Base-by-base conservation (phyloP, 2,888 invertebrate species). In the Metellina segmentata region DNA sequence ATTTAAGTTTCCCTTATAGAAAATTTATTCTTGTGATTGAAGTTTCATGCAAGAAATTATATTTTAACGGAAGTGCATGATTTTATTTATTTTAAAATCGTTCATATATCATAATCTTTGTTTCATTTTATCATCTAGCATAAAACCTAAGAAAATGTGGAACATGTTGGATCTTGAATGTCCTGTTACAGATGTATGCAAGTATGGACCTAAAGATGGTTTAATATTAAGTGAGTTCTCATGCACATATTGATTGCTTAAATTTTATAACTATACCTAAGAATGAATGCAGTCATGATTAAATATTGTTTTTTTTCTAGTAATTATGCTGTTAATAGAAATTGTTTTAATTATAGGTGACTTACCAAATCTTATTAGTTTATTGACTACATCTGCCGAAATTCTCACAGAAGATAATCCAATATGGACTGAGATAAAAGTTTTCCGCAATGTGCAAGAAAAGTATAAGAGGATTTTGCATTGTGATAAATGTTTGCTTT, bases 391-490 rank as follows among this genome's bases (percentile, higher is more conserved):
- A 78, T 81, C 82, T 19, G 91, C 91, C 78, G 83, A 87, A 61
- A 52, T 72, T 49, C 83, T 91, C 0, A 91, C 91, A n/a, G 4
- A 69, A 53, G 91, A 91, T 61, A 51, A 87, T 87, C 87, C 83
- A n/a, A 48, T 91, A 13, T 91, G 91, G 91, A 51, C 48, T 19
- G 91, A 91, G 72, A 79, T 91, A 8, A 85, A 87, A 48, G 82
- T 91, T 52, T 82, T 87, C 20, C 52, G 48, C 1, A 91, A 88
- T 83, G 52, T 91, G 49, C 91, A 91, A 74, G 61, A 52, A 48
- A 91, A 91, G 69, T 87, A 91, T 70, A 88, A 78, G 78, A 82
- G 87, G 53, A 87, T 91, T 70, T 82, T 91, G 53, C 82, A 82
- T 20, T 91, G 91, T 78, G 91, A 91, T 53, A 91, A 87, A 78